Evolutionary conservation across 2,888 invertebrate genomes (phyloP), one percentile per base, ranked within the genome.

Genomic region (Pyralis farinalis): DNA sequence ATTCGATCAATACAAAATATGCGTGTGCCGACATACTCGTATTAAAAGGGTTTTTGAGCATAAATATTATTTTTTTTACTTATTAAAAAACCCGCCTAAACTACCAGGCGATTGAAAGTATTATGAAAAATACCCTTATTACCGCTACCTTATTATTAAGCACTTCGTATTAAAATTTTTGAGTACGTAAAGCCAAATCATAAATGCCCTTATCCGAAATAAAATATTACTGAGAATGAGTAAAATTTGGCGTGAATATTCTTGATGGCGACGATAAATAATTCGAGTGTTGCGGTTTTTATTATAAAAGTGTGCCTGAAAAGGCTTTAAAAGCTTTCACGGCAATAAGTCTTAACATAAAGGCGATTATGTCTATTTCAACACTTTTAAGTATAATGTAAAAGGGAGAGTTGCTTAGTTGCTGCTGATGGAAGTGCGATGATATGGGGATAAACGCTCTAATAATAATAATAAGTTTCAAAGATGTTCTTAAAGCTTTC

Each of bases 301-400:
- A 66, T 66, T 57, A 58, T 70, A 58, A 72, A 75, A 77, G 68
- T 69, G 61, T 55, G 64, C 56, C 61, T 70, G 63, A 74, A 82
- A 73, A 72, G 71, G 71, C 64, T 63, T 58, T 53, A 57, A 71
- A 74, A 71, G 82, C 83, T 83, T 80, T 79, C 69, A 75, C 53
- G 53, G 71, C 77, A 74, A 72, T 77, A 80, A 80, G 78, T 71
- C 74, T 71, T 70, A 62, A 61, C 62, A 75, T 73, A 79, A 83
- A 81, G 75, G 71, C 76, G 81, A 83, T 83, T 83, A 78, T 67
- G 65, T 62, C 58, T 68, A 65, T 66, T 63, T 66, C 62, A 66
- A 63, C 58, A 67, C 64, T 69, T 64, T 66, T 66, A 70, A 72
- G 60, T 71, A 61, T 70, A 69, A 70, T 67, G 71, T 71, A 53